phyloP scores from a whole-genome alignment of 2,113 vertebrate species.

The Gavia stellata region DNA sequence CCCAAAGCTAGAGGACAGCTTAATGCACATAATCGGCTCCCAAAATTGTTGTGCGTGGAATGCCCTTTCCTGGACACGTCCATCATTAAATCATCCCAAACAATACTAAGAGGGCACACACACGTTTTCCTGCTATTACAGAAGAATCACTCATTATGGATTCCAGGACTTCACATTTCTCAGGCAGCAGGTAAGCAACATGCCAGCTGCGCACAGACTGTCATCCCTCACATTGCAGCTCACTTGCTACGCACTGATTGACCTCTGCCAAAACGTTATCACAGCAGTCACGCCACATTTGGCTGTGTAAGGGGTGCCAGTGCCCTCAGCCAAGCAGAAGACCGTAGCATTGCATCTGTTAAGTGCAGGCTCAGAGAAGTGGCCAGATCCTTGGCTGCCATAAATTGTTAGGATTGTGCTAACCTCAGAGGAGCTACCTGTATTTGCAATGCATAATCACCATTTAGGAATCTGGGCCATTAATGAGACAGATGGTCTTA shows the following conservation, averaged over 20 bases:
- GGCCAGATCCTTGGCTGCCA: not conserved
- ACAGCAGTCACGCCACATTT: not conserved
- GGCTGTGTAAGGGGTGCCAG: not conserved
- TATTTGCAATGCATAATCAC: not conserved
- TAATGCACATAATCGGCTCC: not conserved
- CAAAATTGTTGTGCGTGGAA: rapidly evolving
- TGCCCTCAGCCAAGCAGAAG: not conserved
- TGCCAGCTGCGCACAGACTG: not conserved
- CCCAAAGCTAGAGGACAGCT: not conserved
- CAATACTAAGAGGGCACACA: not conserved
- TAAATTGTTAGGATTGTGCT: not conserved
- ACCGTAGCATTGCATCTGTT: not conserved
- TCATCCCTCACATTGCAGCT: not conserved
- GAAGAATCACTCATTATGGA: not conserved
- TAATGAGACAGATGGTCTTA: not conserved
- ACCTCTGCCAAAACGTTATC: not conserved
- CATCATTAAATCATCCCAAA: not conserved
- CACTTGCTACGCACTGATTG: not conserved
- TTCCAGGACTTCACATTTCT: not conserved
- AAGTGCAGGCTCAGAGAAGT: not conserved
- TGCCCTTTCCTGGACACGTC: not conserved
- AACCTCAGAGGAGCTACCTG: not conserved
- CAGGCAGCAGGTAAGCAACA: not conserved
- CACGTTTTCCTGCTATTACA: not conserved
- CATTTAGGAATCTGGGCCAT: not conserved